Conservation (phyloP, 2,113 vertebrate genomes). For the Leucopsar rothschildi region DNA sequence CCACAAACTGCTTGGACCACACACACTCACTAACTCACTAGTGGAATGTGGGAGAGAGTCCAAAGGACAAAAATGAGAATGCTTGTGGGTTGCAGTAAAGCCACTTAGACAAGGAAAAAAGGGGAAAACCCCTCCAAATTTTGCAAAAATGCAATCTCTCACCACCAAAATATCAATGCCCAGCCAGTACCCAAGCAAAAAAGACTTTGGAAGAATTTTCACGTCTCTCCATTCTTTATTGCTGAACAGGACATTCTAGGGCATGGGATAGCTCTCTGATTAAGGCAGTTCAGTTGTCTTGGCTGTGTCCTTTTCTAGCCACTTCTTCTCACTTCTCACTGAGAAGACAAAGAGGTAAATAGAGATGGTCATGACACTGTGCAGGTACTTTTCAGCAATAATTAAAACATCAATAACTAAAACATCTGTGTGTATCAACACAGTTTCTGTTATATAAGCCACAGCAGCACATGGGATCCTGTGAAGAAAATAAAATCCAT, state of each 20-base stretch:
- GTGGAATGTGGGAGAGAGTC: neutral
- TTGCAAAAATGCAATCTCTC: fast-evolving
- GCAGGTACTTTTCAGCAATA: neutral
- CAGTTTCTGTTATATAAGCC: neutral
- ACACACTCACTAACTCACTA: neutral
- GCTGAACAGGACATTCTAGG: neutral
- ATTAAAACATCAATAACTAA: neutral
- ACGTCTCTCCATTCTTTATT: neutral
- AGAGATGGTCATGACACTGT: neutral
- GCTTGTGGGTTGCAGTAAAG: fast-evolving
- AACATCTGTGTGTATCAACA: neutral
- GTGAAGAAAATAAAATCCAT: neutral
- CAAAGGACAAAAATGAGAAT: neutral
- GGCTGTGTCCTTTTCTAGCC: neutral
- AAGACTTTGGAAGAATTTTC: neutral
- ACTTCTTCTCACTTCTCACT: fast-evolving
- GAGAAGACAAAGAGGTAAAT: neutral
- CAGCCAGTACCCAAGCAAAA: neutral
- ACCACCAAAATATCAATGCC: neutral
- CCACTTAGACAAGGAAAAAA: neutral
- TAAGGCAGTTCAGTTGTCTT: neutral
- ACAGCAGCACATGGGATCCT: neutral
- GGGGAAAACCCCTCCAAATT: fast-evolving
- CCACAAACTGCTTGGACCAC: neutral
- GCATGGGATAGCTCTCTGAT: neutral